A percentile compares a stretch with the other conserved stretches of the same genome.
phyloP scores from a whole-genome alignment of 2,888 invertebrate genomes.

The Ptilodon capucinus region DNA sequence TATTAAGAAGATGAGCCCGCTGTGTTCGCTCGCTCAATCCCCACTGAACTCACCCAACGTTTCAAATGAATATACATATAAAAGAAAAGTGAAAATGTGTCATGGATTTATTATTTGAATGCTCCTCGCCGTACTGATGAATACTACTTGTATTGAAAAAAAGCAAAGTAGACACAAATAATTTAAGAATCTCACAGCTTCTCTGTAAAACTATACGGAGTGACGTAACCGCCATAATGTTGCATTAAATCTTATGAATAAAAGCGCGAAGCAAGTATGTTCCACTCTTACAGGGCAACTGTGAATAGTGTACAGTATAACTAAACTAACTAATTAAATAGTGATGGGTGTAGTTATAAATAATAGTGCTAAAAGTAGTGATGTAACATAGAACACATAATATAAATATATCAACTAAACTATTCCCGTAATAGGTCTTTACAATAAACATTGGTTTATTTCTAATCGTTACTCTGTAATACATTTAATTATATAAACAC shows the following conservation, averaged over 20 bases:
- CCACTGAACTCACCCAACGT: too few relatives aligned
- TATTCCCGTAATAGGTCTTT: neutral
- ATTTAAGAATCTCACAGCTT: conserved; percentile 61
- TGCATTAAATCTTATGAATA: conserved; percentile 21
- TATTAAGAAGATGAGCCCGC: neutral
- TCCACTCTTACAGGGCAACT: conserved; percentile 75
- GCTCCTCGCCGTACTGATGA: neutral
- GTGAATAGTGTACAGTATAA: conserved; percentile 40
- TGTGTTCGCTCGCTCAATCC: neutral
- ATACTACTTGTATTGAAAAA: neutral
- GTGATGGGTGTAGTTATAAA: neutral
- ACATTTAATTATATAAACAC: neutral
- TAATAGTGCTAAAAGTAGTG: neutral
- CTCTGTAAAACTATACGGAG: conserved; percentile 72
- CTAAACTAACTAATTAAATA: neutral
- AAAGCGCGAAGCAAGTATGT: conserved; percentile 23
- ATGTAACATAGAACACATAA: neutral
- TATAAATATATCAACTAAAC: neutral
- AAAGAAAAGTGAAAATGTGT: too few relatives aligned
- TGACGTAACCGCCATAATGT: conserved; percentile 79
- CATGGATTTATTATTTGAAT: too few relatives aligned
- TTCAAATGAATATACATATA: too few relatives aligned
- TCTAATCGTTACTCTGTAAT: neutral
- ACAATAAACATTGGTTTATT: neutral
- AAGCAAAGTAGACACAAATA: neutral